phyloP scores from a whole-genome alignment of 2,888 invertebrate species.

The Danaus chrysippus region DNA sequence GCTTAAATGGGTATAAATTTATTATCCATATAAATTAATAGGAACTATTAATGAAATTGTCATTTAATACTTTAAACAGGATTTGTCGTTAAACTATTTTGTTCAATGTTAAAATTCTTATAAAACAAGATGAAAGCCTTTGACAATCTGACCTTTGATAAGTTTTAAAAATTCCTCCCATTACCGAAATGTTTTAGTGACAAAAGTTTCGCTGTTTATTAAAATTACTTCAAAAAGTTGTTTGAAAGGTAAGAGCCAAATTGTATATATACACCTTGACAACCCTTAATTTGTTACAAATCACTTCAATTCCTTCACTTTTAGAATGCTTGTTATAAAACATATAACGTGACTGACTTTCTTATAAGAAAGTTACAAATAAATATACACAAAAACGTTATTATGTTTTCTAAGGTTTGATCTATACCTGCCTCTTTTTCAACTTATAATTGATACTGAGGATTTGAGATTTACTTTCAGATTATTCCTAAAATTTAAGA shows the following conservation, averaged over 20 bases:
- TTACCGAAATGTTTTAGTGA: slow-evolving; percentile 18
- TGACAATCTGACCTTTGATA: slow-evolving; percentile 15
- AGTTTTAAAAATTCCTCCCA: slow-evolving; percentile 20
- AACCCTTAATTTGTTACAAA: too few relatives aligned
- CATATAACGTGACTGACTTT: too few relatives aligned
- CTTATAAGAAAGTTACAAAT: too few relatives aligned
- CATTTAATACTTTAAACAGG: background rate
- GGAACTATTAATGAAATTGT: background rate
- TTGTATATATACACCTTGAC: background rate
- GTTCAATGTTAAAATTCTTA: background rate
- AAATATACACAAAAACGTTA: too few relatives aligned
- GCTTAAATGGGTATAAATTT: background rate
- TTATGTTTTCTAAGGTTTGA: too few relatives aligned
- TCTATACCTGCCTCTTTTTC: too few relatives aligned
- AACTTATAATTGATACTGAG: too few relatives aligned
- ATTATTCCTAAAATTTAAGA: too few relatives aligned
- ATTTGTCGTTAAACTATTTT: background rate
- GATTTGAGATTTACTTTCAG: too few relatives aligned
- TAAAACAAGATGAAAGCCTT: background rate
- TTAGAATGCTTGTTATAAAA: too few relatives aligned
- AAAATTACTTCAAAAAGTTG: slow-evolving; percentile 12
- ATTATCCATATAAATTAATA: slow-evolving; percentile 4
- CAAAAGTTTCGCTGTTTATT: slow-evolving; percentile 19
- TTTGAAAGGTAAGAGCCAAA: background rate
- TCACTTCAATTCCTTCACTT: too few relatives aligned